Evolutionary conservation across 2,888 invertebrate species (phyloP), one percentile per base, ranked within the genome.

Genomic region (Oscheius sp.): DNA sequence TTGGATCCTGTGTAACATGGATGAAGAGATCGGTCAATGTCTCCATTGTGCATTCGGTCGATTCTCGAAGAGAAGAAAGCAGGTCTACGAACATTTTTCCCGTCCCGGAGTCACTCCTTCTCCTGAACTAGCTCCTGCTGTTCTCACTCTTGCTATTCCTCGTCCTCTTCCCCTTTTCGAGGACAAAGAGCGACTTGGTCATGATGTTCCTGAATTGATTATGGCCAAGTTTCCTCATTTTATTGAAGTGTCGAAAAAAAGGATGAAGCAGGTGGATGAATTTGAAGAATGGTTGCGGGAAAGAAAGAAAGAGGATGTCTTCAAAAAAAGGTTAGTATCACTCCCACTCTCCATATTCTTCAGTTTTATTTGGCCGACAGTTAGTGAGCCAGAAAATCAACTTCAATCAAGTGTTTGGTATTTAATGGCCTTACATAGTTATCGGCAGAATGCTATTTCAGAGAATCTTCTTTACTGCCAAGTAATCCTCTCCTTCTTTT

Each of bases 141-240:
- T 74, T 6, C 44, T 76, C 3, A 28, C 56, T 2, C 51, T 77
- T 2, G 72, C 73, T 8, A 38, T 77, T 20, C 70, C 72, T 1
- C 67, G 70, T 12, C 77, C 77, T 2, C 49, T 77, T 32, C 77
- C 77, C 17, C 30, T 70, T 4, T 68, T 72, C 44, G 77, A 77
- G 56, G 77, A 77, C 36, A 72, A 72, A 44, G 77, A 77, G 28
- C 49, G 70, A 33, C 59, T 77, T 2, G 38, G 59, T 24, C 74
- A 74, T 50, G 77, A 77, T 30, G 66, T 74, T 6, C 36, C 64
- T 6, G 77, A 77, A 0, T 41, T 77, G 45, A 32, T 77, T 8
- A 51, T 66, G 32, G 36, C 68, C 30, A 71, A 70, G 44, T 74
- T 72, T 38, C 47, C 68, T 1, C 64, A 56, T 14, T 28, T 72